These are phyloP conservation scores for Anguilla marmorata DNA, from an alignment of 2,797 vertebrate species.

Conservation along the genomic window DNA sequence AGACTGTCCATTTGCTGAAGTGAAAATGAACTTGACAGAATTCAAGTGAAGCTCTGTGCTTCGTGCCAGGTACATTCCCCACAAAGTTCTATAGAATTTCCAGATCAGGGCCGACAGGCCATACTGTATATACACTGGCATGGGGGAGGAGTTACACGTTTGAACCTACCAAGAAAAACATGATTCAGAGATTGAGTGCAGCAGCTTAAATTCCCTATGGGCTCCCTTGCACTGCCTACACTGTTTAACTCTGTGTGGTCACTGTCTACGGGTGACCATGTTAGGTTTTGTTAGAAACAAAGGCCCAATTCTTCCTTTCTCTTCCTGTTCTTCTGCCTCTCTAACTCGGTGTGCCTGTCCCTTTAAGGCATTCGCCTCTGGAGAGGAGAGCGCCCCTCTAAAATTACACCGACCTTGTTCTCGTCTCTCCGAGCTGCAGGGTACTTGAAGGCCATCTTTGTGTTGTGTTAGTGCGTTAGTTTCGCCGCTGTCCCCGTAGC, in stretches of 20 bases:
- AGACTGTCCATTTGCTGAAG: background rate
- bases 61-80: background rate
- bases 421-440: conserved; percentile 65
- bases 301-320: background rate
- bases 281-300: background rate
- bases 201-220: background rate
- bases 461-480: background rate
- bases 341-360: background rate
- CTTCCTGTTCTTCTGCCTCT: conserved; percentile 16
- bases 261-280: background rate
- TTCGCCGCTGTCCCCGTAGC: background rate
- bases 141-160: background rate
- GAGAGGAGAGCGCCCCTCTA: conserved; percentile 3
- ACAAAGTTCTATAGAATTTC: conserved; percentile 8
- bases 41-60: background rate
- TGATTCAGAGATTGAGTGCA: background rate
- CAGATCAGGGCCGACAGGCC: background rate
- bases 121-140: background rate
- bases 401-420: conserved; percentile 62
- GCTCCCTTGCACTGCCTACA: background rate
- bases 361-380: conserved; percentile 26
- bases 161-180: conserved; percentile 11
- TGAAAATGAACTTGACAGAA: background rate
- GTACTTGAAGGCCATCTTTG: conserved; percentile 65
- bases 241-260: background rate